Percentiles rank a stretch among this genome's conserved stretches.
Conservation (phyloP, 30 jellyfish, hydroid and myxozoan genomes). For the Phacellophora camtschatica region DNA sequence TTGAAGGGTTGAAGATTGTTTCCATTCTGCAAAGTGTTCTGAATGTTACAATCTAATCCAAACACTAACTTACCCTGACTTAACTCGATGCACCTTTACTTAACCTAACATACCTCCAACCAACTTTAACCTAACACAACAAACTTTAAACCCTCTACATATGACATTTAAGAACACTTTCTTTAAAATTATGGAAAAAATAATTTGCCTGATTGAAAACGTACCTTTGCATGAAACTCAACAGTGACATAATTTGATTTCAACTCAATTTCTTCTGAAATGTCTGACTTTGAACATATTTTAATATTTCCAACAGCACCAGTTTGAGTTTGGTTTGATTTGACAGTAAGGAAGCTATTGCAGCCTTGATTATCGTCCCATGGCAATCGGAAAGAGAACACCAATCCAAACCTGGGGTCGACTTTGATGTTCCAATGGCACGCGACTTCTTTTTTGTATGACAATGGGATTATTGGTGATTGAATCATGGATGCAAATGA, state of each 20-base stretch:
- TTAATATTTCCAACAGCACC: background rate
- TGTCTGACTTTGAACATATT: slow-evolving; percentile 71
- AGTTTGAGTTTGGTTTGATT: background rate
- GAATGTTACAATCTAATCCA: too few relatives aligned
- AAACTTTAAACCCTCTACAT: too few relatives aligned
- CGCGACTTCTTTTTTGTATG: slow-evolving; percentile 43
- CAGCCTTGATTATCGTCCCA: slow-evolving; percentile 68
- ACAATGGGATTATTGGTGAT: slow-evolving; percentile 74
- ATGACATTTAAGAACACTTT: too few relatives aligned
- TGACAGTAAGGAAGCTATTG: slow-evolving; percentile 24
- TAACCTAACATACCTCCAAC: too few relatives aligned
- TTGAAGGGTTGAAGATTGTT: too few relatives aligned
- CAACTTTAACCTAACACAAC: too few relatives aligned
- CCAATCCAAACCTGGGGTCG: slow-evolving; percentile 29
- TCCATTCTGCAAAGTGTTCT: too few relatives aligned
- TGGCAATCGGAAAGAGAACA: slow-evolving; percentile 56
- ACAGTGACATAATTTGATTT: slow-evolving; percentile 46
- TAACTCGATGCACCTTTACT: too few relatives aligned
- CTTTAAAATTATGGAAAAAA: too few relatives aligned
- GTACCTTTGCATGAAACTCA: slow-evolving; percentile 81
- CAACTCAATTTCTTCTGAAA: slow-evolving; percentile 45
- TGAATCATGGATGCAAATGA: slow-evolving; percentile 56
- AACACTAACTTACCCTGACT: too few relatives aligned
- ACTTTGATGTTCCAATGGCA: slow-evolving; percentile 73
- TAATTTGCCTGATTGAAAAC: background rate